Conservation (phyloP, 2,797 vertebrate genomes). For the Etheostoma perlongum region DNA sequence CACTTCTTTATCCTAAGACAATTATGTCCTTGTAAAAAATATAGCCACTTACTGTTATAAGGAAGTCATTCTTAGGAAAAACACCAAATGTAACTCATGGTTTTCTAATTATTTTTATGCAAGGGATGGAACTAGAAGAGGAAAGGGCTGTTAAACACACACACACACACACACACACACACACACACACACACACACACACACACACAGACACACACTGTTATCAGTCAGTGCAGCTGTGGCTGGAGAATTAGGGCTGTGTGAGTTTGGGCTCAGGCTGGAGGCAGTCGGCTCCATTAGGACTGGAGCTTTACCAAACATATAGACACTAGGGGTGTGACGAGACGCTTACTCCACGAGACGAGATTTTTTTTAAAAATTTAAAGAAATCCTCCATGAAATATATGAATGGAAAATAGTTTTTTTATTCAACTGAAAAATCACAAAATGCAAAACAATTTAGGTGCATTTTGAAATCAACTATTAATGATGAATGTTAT, state of each 20-base stretch:
- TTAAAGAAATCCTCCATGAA: no score
- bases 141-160: not conserved
- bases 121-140: not conserved
- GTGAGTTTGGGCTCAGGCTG: conserved; percentile 51
- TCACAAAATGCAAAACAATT: no score
- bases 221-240: conserved; percentile 67
- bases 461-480: no score
- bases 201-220: no score
- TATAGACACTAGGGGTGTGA: no score
- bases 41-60: conserved; percentile 48
- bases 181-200: conserved; percentile 24
- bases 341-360: no score
- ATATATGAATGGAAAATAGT: no score
- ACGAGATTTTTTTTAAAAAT: no score
- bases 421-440: no score
- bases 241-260: conserved; percentile 44
- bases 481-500: no score
- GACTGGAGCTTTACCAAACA: conserved; percentile 56
- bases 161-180: conserved; percentile 4
- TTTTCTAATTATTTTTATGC: conserved; percentile 34
- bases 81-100: conserved; percentile 28
- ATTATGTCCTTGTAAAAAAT: conserved; percentile 39
- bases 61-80: conserved; percentile 38
- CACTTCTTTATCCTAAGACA: conserved; percentile 57
- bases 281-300: conserved; percentile 64